Evolutionary conservation across 2,888 invertebrate species (phyloP), one percentile per base, ranked within the genome.

Genomic region (Hetaerina titia): DNA sequence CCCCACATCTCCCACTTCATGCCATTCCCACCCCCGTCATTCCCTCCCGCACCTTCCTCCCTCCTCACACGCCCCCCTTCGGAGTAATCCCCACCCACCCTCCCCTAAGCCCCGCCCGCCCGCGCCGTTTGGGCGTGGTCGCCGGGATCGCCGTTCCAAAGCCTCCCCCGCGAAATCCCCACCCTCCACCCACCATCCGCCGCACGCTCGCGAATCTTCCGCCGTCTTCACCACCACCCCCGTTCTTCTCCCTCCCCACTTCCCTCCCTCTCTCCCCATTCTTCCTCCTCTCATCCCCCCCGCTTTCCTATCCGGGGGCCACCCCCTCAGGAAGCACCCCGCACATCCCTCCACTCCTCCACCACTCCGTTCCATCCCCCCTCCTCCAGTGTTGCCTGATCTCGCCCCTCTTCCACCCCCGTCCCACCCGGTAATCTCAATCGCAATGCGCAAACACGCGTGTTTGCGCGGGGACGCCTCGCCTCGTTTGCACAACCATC

Each of bases 361-460:
- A 0, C 63, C 63, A 63, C 15, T 15, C 5, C 15, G 63, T 19
- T 19, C 15, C 22, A 5, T 69, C 22, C 69, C n/a, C 69, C 22
- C 69, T 69, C 69, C 69, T 7, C 69, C 69, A 4, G 45, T 45
- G 45, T 69, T 22, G 69, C 69, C 22, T 45, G 45, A 45, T 45
- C 45, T 45, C 45, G 45, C 45, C 45, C 45, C 45, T 5, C 4
- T 6, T 22, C 19, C 64, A 60, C 31, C 81, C 81, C 25, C n/a
- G 11, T 31, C 81, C 1, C 81, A 13, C 25, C 81, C 8, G 81
- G 7, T 81, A 81, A 81, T 81, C 81, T 81, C 81, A 81, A 81
- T 81, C 81, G 81, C 81, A 81, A 81, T 81, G 81, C 81, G 19
- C 81, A 81, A 81, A 81, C 81, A 81, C 31, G 81, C 31, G 81